Evolutionary conservation across 2,113 vertebrate genomes (phyloP).

Genomic region (Copsychus sechellarum): DNA sequence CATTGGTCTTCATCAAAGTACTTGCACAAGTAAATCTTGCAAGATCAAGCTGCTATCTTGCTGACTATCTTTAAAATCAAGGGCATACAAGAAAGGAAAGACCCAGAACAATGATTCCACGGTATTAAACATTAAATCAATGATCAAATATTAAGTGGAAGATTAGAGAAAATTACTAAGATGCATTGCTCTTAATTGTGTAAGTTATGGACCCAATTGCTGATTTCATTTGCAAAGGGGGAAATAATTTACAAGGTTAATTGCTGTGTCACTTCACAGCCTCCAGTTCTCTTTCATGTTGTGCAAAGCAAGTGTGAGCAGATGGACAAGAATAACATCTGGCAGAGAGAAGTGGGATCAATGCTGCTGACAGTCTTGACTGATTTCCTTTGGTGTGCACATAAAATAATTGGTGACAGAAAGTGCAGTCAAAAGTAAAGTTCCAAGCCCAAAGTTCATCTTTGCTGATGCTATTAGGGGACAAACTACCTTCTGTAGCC

Average conservation of each 20-base stretch:
- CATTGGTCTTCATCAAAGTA: not conserved
- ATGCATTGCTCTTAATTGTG: constrained; percentile 66
- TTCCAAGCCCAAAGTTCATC: constrained; percentile 12
- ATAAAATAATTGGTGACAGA: constrained; percentile 45
- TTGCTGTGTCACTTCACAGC: constrained; percentile 53
- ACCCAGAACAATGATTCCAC: not conserved
- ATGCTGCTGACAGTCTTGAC: constrained; percentile 53
- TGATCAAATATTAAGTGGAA: constrained; percentile 67
- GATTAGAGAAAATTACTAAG: constrained; percentile 57
- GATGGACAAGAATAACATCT: constrained; percentile 73
- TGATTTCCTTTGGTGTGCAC: constrained; percentile 57
- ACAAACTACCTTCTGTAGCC: not conserved
- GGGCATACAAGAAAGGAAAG: not conserved
- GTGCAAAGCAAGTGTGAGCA: constrained; percentile 59
- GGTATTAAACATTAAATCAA: constrained; percentile 56
- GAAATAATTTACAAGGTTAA: constrained; percentile 75
- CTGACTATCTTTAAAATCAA: constrained; percentile 14
- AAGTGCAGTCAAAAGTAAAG: constrained; percentile 14
- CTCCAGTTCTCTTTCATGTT: constrained; percentile 62
- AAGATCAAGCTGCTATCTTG: not conserved
- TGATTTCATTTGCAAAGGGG: constrained; percentile 48
- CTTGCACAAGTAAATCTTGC: not conserved
- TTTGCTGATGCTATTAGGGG: not conserved
- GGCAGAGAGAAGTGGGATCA: constrained; percentile 49
- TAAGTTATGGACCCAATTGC: constrained; percentile 37